These are phyloP conservation scores for Chloroceryle amazona DNA, from an alignment of 2,797 vertebrate genomes.

Conservation along the genomic window DNA sequence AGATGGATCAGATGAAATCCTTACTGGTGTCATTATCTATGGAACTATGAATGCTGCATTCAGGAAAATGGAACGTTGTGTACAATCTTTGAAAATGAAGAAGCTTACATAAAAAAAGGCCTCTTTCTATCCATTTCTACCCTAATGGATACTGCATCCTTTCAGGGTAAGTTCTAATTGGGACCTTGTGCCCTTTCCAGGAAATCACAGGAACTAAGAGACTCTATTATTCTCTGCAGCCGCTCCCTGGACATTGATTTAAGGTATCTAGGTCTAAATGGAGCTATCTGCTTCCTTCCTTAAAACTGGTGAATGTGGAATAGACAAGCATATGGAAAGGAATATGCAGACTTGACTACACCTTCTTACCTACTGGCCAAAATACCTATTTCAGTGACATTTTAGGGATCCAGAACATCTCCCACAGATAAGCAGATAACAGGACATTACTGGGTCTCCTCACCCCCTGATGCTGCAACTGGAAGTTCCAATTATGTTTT, in stretches of 20 bases:
- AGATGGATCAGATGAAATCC: neutral
- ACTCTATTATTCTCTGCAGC: neutral
- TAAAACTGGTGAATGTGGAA: neutral
- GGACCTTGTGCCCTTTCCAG: conserved; percentile 8
- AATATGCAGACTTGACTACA: neutral
- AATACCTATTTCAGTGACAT: neutral
- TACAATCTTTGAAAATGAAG: conserved; percentile 28
- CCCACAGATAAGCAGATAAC: neutral
- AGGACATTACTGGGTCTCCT: neutral
- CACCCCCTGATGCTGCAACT: neutral
- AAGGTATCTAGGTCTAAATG: neutral
- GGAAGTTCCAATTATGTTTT: neutral
- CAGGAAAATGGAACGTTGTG: neutral
- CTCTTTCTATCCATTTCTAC: neutral
- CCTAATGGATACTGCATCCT: neutral
- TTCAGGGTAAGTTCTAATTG: conserved; percentile 47
- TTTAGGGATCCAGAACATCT: neutral
- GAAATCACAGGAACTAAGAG: conserved; percentile 3
- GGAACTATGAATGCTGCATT: neutral
- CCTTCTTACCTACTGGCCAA: neutral
- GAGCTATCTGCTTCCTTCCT: conserved; percentile 1
- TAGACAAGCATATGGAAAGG: neutral
- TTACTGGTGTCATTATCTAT: neutral
- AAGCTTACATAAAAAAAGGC: neutral
- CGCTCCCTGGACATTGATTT: neutral